Evolutionary conservation across 92 coral and sea anemone genomes (phyloP).

Genomic region (Parazoanthus atlanticus): DNA sequence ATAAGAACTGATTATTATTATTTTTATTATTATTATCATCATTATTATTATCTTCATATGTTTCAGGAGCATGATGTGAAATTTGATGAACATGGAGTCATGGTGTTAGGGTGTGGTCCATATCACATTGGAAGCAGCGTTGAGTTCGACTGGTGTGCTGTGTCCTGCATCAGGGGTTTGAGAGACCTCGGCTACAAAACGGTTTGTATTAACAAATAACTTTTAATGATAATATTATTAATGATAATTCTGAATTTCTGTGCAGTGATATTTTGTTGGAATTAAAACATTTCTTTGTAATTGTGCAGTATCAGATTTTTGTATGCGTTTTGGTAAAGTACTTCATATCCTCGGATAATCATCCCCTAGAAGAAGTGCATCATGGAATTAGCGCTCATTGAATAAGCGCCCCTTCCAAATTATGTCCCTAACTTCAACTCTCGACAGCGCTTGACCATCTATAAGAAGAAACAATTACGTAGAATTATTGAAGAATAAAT

Average conservation of each 20-base stretch:
- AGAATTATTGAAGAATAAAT: too few species aligned
- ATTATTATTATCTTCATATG: too few species aligned
- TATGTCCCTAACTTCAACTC: too few species aligned
- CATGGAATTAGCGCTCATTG: neutral
- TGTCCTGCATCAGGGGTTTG: conserved; percentile 92
- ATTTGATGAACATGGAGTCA: conserved; percentile 88
- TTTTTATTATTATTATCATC: too few species aligned
- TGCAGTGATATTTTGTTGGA: neutral
- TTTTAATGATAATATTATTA: neutral
- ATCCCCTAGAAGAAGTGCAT: neutral
- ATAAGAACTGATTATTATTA: too few species aligned
- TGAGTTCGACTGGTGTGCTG: conserved; percentile 99
- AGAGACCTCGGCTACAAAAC: conserved; percentile 87
- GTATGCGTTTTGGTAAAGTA: neutral
- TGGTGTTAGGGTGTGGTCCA: conserved; percentile 99
- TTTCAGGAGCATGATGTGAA: conserved; percentile 79
- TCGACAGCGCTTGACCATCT: too few species aligned
- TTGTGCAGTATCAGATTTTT: neutral
- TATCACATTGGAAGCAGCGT: conserved; percentile 99
- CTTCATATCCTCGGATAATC: neutral
- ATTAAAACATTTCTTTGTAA: neutral
- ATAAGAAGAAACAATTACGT: too few species aligned
- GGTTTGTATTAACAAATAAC: conserved; percentile 46
- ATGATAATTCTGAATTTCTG: neutral
- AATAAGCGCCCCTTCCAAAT: neutral